Conservation (phyloP, 2,797 vertebrate species). For the Pseudochromis fuscus region DNA sequence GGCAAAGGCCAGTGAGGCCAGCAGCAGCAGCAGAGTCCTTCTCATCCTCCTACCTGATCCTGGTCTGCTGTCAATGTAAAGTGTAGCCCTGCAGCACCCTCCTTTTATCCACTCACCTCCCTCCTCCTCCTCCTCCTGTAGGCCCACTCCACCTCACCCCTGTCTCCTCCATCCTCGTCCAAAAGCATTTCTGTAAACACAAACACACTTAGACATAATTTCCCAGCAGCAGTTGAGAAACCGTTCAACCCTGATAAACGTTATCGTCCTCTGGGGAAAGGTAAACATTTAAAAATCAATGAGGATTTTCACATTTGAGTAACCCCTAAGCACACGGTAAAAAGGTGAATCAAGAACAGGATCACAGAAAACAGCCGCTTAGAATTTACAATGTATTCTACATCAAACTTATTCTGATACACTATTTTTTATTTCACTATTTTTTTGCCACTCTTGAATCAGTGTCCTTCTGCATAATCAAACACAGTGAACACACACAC, state of each 20-base stretch:
- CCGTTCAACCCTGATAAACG: background rate
- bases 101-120: slow-evolving; percentile 53
- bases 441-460: background rate
- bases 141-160: no score
- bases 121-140: background rate
- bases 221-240: slow-evolving; percentile 69
- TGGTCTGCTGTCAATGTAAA: slow-evolving; percentile 33
- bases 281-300: slow-evolving; percentile 66
- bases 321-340: background rate
- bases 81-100: background rate
- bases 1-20: slow-evolving; percentile 69
- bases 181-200: slow-evolving; percentile 10
- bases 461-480: background rate
- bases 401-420: no score
- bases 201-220: slow-evolving; percentile 23
- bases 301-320: background rate
- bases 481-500: background rate
- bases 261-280: slow-evolving; percentile 23
- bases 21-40: slow-evolving; percentile 52
- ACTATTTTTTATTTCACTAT: background rate
- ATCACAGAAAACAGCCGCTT: background rate
- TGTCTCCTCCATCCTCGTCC: background rate
- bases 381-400: background rate
- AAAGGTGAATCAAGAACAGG: background rate
- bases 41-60: slow-evolving; percentile 57